phyloP scores from a whole-genome alignment of 2,888 invertebrate genomes.

The Isoperla grammatica region DNA sequence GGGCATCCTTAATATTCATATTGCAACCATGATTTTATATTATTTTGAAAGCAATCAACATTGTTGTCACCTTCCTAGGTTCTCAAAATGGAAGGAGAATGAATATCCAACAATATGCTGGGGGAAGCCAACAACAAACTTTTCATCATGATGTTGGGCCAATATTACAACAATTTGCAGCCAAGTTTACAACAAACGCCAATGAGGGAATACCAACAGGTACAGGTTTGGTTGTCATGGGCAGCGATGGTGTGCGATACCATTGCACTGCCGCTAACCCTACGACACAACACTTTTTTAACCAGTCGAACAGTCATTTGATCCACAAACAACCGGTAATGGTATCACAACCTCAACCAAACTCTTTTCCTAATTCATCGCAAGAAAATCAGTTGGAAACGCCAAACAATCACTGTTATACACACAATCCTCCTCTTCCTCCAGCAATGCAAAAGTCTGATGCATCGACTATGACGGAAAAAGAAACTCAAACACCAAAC shows the following conservation, averaged over 20 bases:
- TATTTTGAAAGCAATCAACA: too few species aligned
- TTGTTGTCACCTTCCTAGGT: too few species aligned
- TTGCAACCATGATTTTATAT: too few species aligned
- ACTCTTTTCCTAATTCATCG: background rate
- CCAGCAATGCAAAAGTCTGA: conserved; percentile 13
- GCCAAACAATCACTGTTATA: background rate
- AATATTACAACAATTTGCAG: conserved; percentile 19
- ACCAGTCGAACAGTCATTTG: background rate
- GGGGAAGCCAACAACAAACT: conserved; percentile 7
- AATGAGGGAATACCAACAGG: background rate
- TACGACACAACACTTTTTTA: background rate
- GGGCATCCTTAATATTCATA: too few species aligned
- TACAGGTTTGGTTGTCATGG: conserved; percentile 18
- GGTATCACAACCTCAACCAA: background rate
- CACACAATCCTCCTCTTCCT: background rate
- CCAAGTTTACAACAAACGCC: background rate
- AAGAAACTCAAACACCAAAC: conserved; percentile 6
- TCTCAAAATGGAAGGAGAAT: background rate
- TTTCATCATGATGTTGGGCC: conserved; percentile 12
- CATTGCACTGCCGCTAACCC: conserved; percentile 15
- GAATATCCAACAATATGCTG: conserved; percentile 21
- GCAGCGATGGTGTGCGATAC: conserved; percentile 18
- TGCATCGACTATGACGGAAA: conserved; percentile 25
- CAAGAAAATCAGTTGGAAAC: background rate
- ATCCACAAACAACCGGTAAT: background rate